Conservation (phyloP, 2,888 invertebrate genomes). For the Rhorus exstirpatorius region DNA sequence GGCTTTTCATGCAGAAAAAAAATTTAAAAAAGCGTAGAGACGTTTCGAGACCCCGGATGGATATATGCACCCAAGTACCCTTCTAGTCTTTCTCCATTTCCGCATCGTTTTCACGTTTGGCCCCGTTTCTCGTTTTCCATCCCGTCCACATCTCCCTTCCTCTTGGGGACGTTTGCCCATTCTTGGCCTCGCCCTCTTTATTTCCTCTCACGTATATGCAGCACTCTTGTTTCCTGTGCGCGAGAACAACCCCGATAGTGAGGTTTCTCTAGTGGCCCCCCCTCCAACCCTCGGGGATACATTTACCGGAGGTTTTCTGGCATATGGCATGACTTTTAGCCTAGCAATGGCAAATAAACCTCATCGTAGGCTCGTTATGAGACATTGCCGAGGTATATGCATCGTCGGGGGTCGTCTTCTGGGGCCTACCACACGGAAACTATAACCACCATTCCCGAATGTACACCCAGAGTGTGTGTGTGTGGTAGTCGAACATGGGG, state of each 20-base stretch:
- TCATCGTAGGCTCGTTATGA: constrained; percentile 75
- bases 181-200: constrained; percentile 20
- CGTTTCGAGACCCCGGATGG: constrained; percentile 45
- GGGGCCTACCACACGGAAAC: constrained; percentile 9
- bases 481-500: constrained; percentile 60
- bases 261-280: constrained; percentile 48
- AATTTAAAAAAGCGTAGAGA: constrained; percentile 34
- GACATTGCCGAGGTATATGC: constrained; percentile 75
- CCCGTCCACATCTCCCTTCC: constrained; percentile 23
- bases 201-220: constrained; percentile 58
- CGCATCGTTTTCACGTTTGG: constrained; percentile 64
- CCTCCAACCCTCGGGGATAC: too few species aligned
- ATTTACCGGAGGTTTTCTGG: constrained; percentile 27
- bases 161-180: constrained; percentile 2
- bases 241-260: constrained; percentile 64
- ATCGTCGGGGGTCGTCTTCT: constrained; percentile 68
- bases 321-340: constrained; percentile 29
- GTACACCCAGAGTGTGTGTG: constrained; percentile 47
- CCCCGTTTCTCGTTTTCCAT: constrained; percentile 56
- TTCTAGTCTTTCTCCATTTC: constrained; percentile 62
- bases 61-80: constrained; percentile 63
- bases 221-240: constrained; percentile 73
- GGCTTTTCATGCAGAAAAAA: neutral
- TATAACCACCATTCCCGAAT: neutral
- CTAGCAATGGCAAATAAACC: constrained; percentile 71